Evolutionary conservation across 2,113 vertebrate species (phyloP), one percentile per base, ranked within the genome.

Genomic region (Pao palembangensis): DNA sequence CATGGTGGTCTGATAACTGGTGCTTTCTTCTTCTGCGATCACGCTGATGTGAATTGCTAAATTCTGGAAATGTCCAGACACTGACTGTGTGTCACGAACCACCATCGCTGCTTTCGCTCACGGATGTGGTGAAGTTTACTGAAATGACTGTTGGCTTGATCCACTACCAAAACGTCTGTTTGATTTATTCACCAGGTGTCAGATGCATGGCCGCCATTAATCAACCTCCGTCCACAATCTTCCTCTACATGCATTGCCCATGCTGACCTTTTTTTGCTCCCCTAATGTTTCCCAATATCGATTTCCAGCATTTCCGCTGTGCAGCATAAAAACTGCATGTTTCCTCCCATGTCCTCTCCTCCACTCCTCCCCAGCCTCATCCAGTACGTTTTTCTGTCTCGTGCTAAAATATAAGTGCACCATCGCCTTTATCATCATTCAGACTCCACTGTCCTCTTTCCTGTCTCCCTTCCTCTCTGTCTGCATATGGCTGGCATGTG

Each of bases 401-500:
- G 55, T 38, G 44, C 47, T 66, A 17, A 70, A 14, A 16, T 14
- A 62, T 46, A 31, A 19, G 56, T 25, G 21, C 38, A 57, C n/a
- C 41, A 13, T 63, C 38, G 51, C 17, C 42, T 47, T 70, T 21
- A 50, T 44, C 69, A 55, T 23, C 28, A 31, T 58, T 51, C 72
- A 57, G 53, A 64, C 21, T 69, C 67, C 28, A 52, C 38, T 55
- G 50, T 68, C 61, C 53, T 81, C 67, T 71, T 55, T 62, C 58
- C 68, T 70, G 62, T 74, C 55, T 66, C 63, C 71, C 47, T 71
- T 58, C 66, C 79, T 80, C 55, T 84, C 71, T 75, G 81, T 87
- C 85, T 90, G 91, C 91, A 86, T 93, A 76, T 91, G 93, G 94
- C 96, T 96, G 93, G 97, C 97, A 94, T 94, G 96, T 97, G 95